Percentiles rank a stretch among this genome's conserved stretches.
Conservation (phyloP, 2,113 vertebrate genomes). For the Marmota monax region DNA sequence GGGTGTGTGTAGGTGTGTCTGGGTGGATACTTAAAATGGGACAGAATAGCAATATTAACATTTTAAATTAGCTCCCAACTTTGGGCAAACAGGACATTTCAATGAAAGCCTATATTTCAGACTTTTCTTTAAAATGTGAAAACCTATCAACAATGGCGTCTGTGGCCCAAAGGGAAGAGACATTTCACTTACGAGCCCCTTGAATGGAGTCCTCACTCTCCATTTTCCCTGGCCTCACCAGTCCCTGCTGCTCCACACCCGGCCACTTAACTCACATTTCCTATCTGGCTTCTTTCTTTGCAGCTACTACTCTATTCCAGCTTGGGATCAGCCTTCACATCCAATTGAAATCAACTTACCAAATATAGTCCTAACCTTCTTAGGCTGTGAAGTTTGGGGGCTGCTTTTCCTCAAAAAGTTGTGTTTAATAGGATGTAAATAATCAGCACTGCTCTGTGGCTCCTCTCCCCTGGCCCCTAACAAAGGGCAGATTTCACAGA, state of each 20-base stretch:
- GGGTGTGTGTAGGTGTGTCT: not conserved
- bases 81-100: not conserved
- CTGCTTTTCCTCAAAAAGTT: not conserved
- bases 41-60: not conserved
- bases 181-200: not conserved
- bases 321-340: not conserved
- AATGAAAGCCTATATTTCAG: not conserved
- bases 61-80: not conserved
- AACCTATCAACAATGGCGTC: not conserved
- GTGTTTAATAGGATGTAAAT: not conserved
- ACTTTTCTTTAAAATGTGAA: not conserved
- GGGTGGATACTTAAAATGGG: not conserved
- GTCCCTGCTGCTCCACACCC: not conserved
- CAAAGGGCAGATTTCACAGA: not conserved
- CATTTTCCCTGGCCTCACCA: not conserved
- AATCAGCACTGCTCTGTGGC: not conserved
- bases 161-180: not conserved
- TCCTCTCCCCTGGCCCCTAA: not conserved
- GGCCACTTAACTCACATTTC: not conserved
- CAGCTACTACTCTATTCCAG: not conserved
- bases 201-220: not conserved
- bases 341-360: not conserved
- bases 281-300: not conserved
- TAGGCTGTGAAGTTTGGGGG: not conserved
- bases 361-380: not conserved